phyloP scores from a whole-genome alignment of 2,888 invertebrate species.

The Tetranychus truncatus region DNA sequence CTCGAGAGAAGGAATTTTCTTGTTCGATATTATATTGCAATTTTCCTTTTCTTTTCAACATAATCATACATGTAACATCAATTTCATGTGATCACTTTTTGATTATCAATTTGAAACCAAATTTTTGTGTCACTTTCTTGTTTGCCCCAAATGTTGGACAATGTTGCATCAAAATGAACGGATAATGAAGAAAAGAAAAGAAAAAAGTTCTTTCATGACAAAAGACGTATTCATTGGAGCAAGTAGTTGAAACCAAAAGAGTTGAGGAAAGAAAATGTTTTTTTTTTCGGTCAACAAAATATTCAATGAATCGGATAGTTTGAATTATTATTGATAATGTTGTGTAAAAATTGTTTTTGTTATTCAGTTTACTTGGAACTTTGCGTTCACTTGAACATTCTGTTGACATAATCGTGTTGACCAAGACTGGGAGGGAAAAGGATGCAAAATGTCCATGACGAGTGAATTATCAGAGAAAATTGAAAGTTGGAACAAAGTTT shows the following conservation, averaged over 20 bases:
- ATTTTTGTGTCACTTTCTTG: background rate
- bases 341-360: too few species aligned
- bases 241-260: background rate
- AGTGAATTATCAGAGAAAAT: too few species aligned
- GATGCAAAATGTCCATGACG: too few species aligned
- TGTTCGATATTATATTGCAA: background rate
- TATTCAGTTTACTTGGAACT: too few species aligned
- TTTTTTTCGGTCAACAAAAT: background rate
- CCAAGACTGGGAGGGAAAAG: too few species aligned
- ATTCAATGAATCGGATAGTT: background rate
- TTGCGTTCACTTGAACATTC: too few species aligned
- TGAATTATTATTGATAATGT: too few species aligned
- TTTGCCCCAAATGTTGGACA: background rate
- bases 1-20: too few species aligned
- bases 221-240: background rate
- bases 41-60: background rate
- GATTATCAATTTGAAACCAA: background rate
- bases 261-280: background rate
- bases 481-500: too few species aligned
- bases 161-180: background rate
- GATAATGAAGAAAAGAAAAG: background rate
- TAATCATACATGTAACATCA: background rate
- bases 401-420: too few species aligned
- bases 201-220: background rate
- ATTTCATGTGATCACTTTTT: background rate